Evolutionary conservation across 2,888 invertebrate genomes (phyloP).

Genomic region (Neoitamus cyanurus): DNA sequence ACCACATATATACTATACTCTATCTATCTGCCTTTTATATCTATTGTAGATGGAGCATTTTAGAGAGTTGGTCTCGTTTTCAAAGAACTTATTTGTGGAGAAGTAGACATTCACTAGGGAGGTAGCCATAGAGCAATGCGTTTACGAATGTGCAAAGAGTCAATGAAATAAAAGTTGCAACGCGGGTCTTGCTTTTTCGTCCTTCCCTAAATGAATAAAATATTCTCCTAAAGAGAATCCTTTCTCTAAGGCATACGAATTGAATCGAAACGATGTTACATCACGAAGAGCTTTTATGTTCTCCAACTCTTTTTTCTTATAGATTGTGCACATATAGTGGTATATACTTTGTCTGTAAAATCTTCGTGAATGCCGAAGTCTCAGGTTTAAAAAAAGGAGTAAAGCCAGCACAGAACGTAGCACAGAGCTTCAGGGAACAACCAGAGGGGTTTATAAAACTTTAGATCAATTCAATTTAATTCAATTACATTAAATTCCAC

Average conservation of each 20-base stretch:
- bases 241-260: slow-evolving; percentile 40
- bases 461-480: slow-evolving; percentile 48
- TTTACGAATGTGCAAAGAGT: slow-evolving; percentile 42
- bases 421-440: neutral
- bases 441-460: neutral
- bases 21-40: slow-evolving; percentile 17
- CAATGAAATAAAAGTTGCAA: slow-evolving; percentile 41
- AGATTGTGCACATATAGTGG: neutral
- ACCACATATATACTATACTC: slow-evolving; percentile 1
- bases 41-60: slow-evolving; percentile 32
- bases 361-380: neutral
- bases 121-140: slow-evolving; percentile 7
- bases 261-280: slow-evolving; percentile 39
- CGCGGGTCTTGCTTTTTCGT: neutral
- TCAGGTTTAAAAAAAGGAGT: neutral
- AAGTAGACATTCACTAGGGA: slow-evolving; percentile 13
- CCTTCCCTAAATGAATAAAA: slow-evolving; percentile 45
- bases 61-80: slow-evolving; percentile 37
- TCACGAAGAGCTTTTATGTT: slow-evolving; percentile 30
- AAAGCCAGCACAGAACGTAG: neutral
- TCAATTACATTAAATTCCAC: slow-evolving; percentile 43
- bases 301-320: neutral
- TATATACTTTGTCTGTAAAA: slow-evolving; percentile 22
- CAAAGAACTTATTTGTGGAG: slow-evolving; percentile 44
- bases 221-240: slow-evolving; percentile 43